phyloP scores from a whole-genome alignment of 2,113 vertebrate genomes.

The Esox niger region DNA sequence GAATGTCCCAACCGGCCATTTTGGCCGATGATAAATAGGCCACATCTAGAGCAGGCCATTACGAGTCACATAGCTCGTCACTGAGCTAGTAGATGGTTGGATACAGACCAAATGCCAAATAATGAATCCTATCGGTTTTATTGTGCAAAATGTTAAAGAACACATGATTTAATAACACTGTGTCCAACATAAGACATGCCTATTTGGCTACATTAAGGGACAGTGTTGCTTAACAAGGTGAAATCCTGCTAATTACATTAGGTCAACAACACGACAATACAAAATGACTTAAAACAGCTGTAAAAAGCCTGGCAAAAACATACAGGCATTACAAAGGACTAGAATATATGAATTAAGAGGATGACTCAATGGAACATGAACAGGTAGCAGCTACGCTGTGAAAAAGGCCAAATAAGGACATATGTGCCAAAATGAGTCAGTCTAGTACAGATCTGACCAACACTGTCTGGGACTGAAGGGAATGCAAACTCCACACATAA shows the following conservation, averaged over 20 bases:
- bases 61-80: background rate
- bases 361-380: slow-evolving; percentile 1
- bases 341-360: slow-evolving; percentile 4
- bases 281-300: background rate
- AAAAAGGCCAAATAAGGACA: slow-evolving; percentile 51
- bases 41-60: background rate
- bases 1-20: background rate
- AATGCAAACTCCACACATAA: background rate
- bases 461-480: background rate
- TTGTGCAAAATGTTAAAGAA: no score
- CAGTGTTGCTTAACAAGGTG: slow-evolving; percentile 33
- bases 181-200: slow-evolving; percentile 29
- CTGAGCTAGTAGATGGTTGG: background rate
- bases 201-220: slow-evolving; percentile 22
- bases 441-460: background rate
- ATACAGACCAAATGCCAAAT: no score
- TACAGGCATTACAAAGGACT: background rate
- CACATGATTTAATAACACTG: background rate
- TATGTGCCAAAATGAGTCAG: slow-evolving; percentile 23
- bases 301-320: background rate
- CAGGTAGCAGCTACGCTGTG: background rate
- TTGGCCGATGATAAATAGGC: background rate
- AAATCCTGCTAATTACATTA: slow-evolving; percentile 16
- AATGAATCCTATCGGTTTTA: no score
- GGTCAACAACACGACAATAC: background rate